Evolutionary conservation across 53 echinoderm and acorn worm genomes (phyloP).

Genomic region (Patiria pectinifera): DNA sequence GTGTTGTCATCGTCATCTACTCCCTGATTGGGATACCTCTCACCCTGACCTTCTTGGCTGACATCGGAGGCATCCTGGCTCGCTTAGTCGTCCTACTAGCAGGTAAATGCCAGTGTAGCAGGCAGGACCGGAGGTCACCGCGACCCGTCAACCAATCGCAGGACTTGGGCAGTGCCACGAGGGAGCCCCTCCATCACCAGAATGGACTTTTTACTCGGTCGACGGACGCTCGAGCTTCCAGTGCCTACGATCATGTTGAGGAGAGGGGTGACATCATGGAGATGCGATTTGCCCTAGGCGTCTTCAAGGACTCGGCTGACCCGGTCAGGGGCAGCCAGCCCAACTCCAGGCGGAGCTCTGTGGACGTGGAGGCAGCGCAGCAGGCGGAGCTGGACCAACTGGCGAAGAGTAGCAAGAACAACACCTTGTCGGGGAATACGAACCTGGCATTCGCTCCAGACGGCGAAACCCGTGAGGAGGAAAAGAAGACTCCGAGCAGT

Average conservation of each 20-base stretch:
- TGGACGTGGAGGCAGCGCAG: background rate
- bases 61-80: slow-evolving; percentile 84
- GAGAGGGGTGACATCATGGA: background rate
- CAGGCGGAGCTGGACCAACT: background rate
- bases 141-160: background rate
- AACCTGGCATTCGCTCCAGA: slow-evolving; percentile 11
- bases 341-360: slow-evolving; percentile 26
- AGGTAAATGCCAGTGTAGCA: background rate
- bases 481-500: slow-evolving; percentile 3
- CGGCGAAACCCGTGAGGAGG: background rate
- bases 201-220: background rate
- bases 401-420: background rate
- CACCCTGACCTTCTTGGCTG: slow-evolving; percentile 85
- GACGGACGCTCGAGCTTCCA: background rate
- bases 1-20: slow-evolving; percentile 70
- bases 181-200: background rate
- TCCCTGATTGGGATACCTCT: slow-evolving; percentile 79
- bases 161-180: slow-evolving; percentile 1
- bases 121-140: background rate
- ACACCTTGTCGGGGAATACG: background rate
- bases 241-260: background rate
- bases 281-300: slow-evolving; percentile 27
- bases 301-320: slow-evolving; percentile 29
- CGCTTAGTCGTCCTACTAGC: slow-evolving; percentile 27
- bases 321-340: slow-evolving; percentile 34